Evolutionary conservation across 1,140 invertebrate genomes (phyloP), one percentile per base, ranked within the genome.

Genomic region (Drosophila neocordata): DNA sequence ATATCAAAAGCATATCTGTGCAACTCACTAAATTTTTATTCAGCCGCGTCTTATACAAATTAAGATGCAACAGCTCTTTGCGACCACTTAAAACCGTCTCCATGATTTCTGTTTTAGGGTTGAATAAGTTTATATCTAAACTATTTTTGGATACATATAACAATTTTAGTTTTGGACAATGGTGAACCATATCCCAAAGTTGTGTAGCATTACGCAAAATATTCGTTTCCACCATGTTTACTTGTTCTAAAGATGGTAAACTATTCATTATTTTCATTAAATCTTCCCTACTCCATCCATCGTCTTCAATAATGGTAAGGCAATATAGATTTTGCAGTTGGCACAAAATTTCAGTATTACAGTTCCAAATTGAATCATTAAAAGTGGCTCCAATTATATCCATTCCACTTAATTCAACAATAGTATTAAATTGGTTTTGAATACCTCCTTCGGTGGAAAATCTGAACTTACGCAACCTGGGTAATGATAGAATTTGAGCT

Each of bases 331-430:
- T 68, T 0, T 8, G 13, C 6, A 74, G 15, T 18, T 38, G 48
- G 0, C 37, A 18, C 22, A 67, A 34, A 7, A 57, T 15, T 3
- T 12, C 13, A 0, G 57, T 4, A 2, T 9, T 27, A n/a, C 38
- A 55, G 9, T 51, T 34, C 15, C 38, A 65, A 22, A 73, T 68
- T 48, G 52, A 66, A 8, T 68, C 64, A 4, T 58, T 61, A 34
- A 65, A 74, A 0, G 71, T 60, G 9, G 73, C 41, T 0, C 63
- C 27, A 1, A 67, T 18, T 22, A 74, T 44, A 27, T 74, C 71
- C 9, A 20, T 4, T 0, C 71, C 72, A 1, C 72, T 52, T 2
- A 35, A 5, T n/a, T n/a, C n/a, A 0, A 51, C 51, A 35, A 74
- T 74, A 8, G 56, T 37, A 18, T 11, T 12, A 11, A 74, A 34